Base-by-base conservation (phyloP, 2,888 invertebrate species). In the Leptura quadrifasciata region DNA sequence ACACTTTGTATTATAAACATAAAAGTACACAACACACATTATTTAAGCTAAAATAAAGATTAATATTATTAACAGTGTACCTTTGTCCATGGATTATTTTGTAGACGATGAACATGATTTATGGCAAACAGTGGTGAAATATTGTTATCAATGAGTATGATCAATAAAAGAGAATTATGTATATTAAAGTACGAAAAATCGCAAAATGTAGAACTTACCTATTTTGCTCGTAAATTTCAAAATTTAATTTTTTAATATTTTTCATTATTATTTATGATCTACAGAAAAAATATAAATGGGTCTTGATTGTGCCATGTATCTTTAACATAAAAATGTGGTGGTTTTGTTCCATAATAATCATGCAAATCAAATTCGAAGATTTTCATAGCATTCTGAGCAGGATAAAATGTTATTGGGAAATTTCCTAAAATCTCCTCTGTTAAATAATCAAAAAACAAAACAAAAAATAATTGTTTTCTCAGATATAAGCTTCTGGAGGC, bases 111-210 rank as follows among this genome's bases (percentile, higher is more conserved):
- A 47, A 47, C 47, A 47, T 47, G 47, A 47, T n/a, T 47, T 47
- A n/a, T 47, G 47, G 47, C n/a, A 47, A 47, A 47, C n/a, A 47
- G 6, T 47, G 15, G 3, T n/a, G 58, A 24, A 27, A 24, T 57
- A 20, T 21, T 20, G 21, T 57, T 57, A n/a, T 58, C n/a, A 5
- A 58, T n/a, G 24, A 58, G 12, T 57, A 57, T 21, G 58, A 24
- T 12, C 4, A 20, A 57, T 57, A 57, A 58, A 58, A 58, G n/a
- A 47, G 47, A 57, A 21, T 58, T n/a, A 58, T 58, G 58, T 24
- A 58, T n/a, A n/a, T n/a, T n/a, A 15, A 27, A 3, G 21, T 58
- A 15, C 27, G 58, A 6, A 1, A 15, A 15, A 27, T 6, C 10
- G 4, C 10, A 1, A 24, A 27, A 58, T 27, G 27, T 24, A 24